Evolutionary conservation across 1,140 invertebrate species (phyloP), one percentile per base, ranked within the genome.

Genomic region (Cryptotermes secundus): DNA sequence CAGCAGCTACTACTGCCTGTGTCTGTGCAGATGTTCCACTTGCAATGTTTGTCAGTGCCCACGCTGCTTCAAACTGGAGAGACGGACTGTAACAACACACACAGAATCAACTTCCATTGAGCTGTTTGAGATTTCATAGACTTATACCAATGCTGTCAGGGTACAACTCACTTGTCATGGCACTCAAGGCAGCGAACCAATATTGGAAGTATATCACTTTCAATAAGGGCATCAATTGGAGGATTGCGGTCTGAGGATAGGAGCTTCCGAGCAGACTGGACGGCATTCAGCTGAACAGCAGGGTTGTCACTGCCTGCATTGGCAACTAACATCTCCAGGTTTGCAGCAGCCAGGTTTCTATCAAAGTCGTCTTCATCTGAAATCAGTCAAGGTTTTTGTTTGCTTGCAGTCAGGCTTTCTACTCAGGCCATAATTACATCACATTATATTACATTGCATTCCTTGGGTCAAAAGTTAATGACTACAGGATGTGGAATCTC

Each of bases 41-140:
- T 7, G 99, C 99, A 88, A 99, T 99, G 89, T 99, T 99, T 86
- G 99, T 99, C 85, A 99, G 91, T 81, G 98, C 99, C 99, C 99
- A 99, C 26, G 98, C 97, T 85, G 98, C 97, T 92, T 99, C 99
- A 90, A 99, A 99, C 90, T 99, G 98, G 85, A 99, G 91, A 83
- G 95, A 94, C 79, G 98, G 96, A 89, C 97, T 97, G 88, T 26
- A 84, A 82, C 26, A 82, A 7, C 35, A 81, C 22, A 80, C 22
- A 19, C 1, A 34, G 19, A 34, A 80, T 80, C 7, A 31, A 80
- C 16, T n/a, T 3, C 26, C 35, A 80, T 22, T n/a, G 7, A 80
- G 16, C 16, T 49, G 16, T 49, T 49, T 19, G 14, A 49, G 16
- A 22, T 49, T 49, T 22, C 14, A 19, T 49, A 22, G 16, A 2